These are phyloP conservation scores for Phyllostomus discolor DNA, from an alignment of 2,113 vertebrate species.

Conservation along the genomic window DNA sequence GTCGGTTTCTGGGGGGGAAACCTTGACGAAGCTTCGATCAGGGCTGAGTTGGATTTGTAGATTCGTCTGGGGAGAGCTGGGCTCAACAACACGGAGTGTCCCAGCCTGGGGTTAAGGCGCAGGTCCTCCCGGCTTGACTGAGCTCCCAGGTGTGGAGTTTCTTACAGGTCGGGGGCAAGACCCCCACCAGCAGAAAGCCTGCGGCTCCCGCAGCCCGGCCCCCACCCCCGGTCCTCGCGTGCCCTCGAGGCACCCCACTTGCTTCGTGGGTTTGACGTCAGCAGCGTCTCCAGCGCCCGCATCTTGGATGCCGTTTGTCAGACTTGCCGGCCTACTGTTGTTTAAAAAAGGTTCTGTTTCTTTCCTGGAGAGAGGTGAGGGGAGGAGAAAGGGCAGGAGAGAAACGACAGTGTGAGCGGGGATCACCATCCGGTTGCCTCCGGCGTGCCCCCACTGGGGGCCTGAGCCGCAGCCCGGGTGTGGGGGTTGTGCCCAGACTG, in stretches of 20 bases:
- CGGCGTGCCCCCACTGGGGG: no score
- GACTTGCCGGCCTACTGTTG: no score
- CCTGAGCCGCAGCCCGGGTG: no score
- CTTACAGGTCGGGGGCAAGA: not conserved
- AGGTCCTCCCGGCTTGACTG: not conserved
- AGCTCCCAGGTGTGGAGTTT: not conserved
- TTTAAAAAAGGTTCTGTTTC: no score
- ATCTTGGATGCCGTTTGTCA: not conserved
- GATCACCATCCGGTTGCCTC: no score
- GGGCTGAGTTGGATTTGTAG: not conserved
- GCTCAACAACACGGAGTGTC: fast-evolving
- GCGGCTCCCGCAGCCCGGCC: fast-evolving
- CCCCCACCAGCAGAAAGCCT: not conserved
- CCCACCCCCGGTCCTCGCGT: not conserved
- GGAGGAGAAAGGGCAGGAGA: no score
- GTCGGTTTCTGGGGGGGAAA: not conserved
- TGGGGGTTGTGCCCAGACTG: no score
- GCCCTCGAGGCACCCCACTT: fast-evolving
- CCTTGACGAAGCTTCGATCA: not conserved
- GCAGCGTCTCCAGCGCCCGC: not conserved
- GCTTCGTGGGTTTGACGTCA: not conserved
- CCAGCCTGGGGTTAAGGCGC: fast-evolving
- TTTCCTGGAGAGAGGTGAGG: no score
- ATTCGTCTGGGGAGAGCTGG: not conserved
- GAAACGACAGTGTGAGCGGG: no score